Percentiles rank a stretch among this genome's conserved stretches.
Conservation (phyloP, 2,797 vertebrate species). For the Sylvilagus floridanus region DNA sequence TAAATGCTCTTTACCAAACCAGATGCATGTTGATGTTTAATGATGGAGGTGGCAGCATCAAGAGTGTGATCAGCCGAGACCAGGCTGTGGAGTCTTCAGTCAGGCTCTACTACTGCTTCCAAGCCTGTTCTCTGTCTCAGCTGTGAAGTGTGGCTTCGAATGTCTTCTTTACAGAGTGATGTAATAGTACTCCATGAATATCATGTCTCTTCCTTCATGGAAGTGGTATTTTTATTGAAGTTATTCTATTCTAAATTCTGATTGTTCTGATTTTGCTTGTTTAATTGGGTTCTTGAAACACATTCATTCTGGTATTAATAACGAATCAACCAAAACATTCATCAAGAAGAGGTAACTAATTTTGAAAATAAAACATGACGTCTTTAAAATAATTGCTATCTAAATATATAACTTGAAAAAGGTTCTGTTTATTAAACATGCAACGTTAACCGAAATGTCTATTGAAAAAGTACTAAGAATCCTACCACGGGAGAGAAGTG, state of each 20-base stretch:
- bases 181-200: neutral
- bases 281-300: constrained; percentile 21
- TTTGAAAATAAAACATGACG: constrained; percentile 45
- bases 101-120: neutral
- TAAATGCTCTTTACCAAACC: neutral
- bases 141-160: neutral
- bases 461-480: neutral
- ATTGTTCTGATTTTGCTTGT: constrained; percentile 13
- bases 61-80: neutral
- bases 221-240: neutral
- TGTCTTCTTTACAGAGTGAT: neutral
- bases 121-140: neutral
- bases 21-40: neutral
- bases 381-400: constrained; percentile 63
- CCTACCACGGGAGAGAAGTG: neutral
- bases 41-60: neutral
- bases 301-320: constrained; percentile 30
- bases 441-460: constrained; percentile 57
- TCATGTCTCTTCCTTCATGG: constrained; percentile 8
- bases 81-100: neutral
- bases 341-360: constrained; percentile 26
- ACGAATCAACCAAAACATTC: constrained; percentile 28
- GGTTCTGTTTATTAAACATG: constrained; percentile 57
- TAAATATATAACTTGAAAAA: constrained; percentile 57
- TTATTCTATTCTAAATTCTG: constrained; percentile 4